phyloP scores from a whole-genome alignment of 2,113 vertebrate species.

The Synodontis membranacea region DNA sequence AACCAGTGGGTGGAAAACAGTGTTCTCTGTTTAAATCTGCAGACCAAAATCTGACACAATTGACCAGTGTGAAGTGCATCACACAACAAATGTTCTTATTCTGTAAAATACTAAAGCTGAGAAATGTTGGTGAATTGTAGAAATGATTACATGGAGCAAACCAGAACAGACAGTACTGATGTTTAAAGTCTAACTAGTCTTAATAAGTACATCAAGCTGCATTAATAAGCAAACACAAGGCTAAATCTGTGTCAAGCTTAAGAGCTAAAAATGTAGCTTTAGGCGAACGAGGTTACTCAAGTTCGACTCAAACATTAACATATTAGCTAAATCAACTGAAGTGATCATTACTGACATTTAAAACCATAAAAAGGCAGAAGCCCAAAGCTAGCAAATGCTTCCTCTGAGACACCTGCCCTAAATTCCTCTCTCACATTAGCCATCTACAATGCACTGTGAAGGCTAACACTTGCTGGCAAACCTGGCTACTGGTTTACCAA shows the following conservation, averaged over 20 bases:
- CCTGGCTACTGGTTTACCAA: not conserved
- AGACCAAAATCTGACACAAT: slow-evolving; percentile 42
- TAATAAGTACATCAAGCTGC: not conserved
- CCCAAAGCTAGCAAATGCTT: not conserved
- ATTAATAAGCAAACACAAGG: not conserved
- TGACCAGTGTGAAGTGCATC: not conserved
- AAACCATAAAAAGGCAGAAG: not conserved
- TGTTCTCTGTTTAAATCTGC: not conserved
- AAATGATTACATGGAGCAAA: not conserved
- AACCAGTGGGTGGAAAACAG: slow-evolving; percentile 49
- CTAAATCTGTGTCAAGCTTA: not conserved
- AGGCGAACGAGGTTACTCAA: not conserved
- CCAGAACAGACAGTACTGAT: not conserved
- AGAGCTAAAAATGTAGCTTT: not conserved
- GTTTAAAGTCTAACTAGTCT: not conserved
- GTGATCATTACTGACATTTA: not conserved
- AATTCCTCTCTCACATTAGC: not conserved
- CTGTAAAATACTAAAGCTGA: not conserved
- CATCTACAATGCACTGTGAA: not conserved
- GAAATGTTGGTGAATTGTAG: not conserved
- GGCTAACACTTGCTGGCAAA: not conserved
- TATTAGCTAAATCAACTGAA: not conserved
- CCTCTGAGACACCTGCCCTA: no score
- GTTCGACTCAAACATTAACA: not conserved
- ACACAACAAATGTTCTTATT: not conserved